Percentiles rank a stretch among this genome's conserved stretches.
Conservation (phyloP, 2,888 invertebrate genomes). For the Microctonus hyperodae region DNA sequence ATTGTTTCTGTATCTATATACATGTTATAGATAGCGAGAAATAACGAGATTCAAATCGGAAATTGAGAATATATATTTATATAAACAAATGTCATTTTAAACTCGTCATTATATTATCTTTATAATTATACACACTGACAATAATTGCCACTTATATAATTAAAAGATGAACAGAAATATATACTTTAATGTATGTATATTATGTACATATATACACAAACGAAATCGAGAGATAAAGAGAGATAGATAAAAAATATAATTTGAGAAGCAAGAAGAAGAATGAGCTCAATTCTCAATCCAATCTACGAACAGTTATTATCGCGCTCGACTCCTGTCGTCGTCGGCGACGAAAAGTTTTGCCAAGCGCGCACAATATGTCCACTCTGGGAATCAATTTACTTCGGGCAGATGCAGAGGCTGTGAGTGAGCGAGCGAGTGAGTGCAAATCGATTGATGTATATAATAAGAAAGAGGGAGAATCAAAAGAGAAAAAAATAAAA, state of each 20-base stretch:
- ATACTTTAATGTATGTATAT: not conserved
- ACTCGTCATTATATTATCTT: too few relatives aligned
- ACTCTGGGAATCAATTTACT: constrained; percentile 24
- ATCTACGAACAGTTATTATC: constrained; percentile 8
- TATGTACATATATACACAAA: not conserved
- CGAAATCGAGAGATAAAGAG: not conserved
- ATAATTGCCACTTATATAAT: too few relatives aligned
- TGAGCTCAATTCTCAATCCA: constrained; percentile 15
- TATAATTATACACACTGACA: too few relatives aligned
- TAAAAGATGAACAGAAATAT: too few relatives aligned
- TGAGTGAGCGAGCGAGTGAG: not conserved
- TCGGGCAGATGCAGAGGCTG: constrained; percentile 4
- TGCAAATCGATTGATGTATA: not conserved
- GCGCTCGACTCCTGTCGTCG: not conserved
- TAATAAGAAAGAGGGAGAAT: not conserved
- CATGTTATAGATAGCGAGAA: not conserved
- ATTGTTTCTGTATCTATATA: not conserved
- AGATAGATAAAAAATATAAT: not conserved
- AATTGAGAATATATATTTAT: not conserved
- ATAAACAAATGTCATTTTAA: too few relatives aligned
- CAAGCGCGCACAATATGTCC: constrained; percentile 17
- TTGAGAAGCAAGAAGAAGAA: not conserved
- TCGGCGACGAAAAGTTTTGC: constrained; percentile 4
- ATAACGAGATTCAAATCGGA: not conserved
- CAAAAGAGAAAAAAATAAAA: not conserved